Evolutionary conservation across 92 coral and sea anemone genomes (phyloP).

Genomic region (Actinostola sp.): DNA sequence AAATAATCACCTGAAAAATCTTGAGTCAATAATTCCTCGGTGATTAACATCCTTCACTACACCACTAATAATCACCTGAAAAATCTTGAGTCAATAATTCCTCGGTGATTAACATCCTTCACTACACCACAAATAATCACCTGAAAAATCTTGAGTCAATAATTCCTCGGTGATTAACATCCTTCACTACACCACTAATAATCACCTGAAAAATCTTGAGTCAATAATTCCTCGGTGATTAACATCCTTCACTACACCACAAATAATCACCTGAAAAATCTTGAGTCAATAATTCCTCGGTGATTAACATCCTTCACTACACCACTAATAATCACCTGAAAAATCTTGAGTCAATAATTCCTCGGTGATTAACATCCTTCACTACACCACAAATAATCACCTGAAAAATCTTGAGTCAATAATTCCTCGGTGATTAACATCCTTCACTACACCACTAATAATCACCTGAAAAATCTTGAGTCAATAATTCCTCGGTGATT

Average conservation of each 20-base stretch:
- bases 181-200: not conserved
- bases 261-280: constrained; percentile 12
- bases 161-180: too few species aligned
- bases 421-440: too few species aligned
- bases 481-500: too few species aligned
- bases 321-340: constrained; percentile 1
- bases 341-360: constrained; percentile 21
- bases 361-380: too few species aligned
- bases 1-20: constrained; percentile 12
- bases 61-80: constrained; percentile 1
- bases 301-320: not conserved
- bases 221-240: too few species aligned
- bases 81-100: constrained; percentile 21
- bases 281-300: too few species aligned
- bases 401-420: constrained; percentile 13
- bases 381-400: not conserved
- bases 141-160: constrained; percentile 13
- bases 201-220: constrained; percentile 19
- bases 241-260: not conserved
- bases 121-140: not conserved
- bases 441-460: not conserved
- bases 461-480: constrained; percentile 19
- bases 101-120: too few species aligned
- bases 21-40: too few species aligned
- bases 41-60: not conserved